Evolutionary conservation across 1,140 invertebrate genomes (phyloP), one percentile per base, ranked within the genome.

Genomic region (Bombus fervidus): DNA sequence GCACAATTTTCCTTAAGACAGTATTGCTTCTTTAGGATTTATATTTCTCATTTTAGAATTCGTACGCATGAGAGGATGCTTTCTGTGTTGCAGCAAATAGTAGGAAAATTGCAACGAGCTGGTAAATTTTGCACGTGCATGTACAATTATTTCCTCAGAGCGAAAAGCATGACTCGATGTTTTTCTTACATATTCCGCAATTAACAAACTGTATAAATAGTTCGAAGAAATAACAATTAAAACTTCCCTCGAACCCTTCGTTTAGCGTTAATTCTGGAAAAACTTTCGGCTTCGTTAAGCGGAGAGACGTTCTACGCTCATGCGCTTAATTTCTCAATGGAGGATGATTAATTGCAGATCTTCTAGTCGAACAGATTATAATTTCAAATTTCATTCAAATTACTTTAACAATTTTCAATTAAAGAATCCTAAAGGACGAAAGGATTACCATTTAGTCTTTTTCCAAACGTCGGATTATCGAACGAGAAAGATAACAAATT

Each of bases 151-250:
- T 75, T 25, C 22, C 13, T 37, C 43, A 6, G 34, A 5, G 13
- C 0, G 10, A 37, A 57, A 34, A 28, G 1, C 31, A 34, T 37
- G 31, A 28, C 74, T 57, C 74, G 25, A 4, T 57, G 34, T 75
- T 72, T 43, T n/a, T n/a, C 69, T 75, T 75, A 53, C n/a, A 25
- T 74, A 15, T 25, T 18, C 12, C n/a, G 13, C 47, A 57, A 75
- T 75, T 75, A 75, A 75, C 47, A 57, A 75, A 37, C 31, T n/a
- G 43, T 41, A 28, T n/a, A 37, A 57, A 75, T 15, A 75, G 12
- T 28, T 57, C 10, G n/a, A 37, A 75, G 47, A 75, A 75, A 57
- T 12, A 37, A 76, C 74, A 76, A 59, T 76, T 76, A 76, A 76
- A 76, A 76, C 53, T 76, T 59, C n/a, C 73, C 43, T 57, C 31